Percentiles rank a stretch among this genome's conserved stretches.
phyloP scores from a whole-genome alignment of 2,113 vertebrate genomes.

The Megalops atlanticus region DNA sequence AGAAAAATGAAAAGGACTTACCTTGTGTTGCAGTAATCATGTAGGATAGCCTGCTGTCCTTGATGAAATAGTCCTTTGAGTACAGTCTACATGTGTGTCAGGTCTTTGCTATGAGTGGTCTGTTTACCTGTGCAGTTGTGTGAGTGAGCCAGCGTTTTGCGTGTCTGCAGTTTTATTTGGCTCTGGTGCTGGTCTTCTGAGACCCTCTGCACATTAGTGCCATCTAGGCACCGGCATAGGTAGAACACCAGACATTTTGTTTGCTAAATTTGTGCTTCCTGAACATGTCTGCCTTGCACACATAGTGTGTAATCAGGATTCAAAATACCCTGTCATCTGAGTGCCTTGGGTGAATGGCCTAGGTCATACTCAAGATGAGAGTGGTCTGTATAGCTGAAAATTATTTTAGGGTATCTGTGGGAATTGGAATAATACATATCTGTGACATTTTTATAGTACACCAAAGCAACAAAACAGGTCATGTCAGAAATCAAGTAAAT shows the following conservation, averaged over 20 bases:
- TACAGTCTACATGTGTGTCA: background rate
- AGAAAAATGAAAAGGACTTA: background rate
- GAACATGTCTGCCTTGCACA: background rate
- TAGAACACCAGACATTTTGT: slow-evolving; percentile 31
- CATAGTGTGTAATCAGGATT: background rate
- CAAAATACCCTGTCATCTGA: background rate
- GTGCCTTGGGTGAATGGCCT: background rate
- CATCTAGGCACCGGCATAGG: slow-evolving; percentile 40
- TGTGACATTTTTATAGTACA: too few species aligned
- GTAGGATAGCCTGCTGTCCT: background rate
- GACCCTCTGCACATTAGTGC: slow-evolving; percentile 41
- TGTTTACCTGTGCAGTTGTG: slow-evolving; percentile 38
- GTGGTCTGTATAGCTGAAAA: too few species aligned
- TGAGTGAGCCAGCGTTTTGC: slow-evolving; percentile 34
- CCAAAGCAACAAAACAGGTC: too few species aligned
- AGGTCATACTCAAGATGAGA: too few species aligned
- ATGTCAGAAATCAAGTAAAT: too few species aligned
- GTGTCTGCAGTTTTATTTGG: slow-evolving; percentile 37
- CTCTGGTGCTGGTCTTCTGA: background rate
- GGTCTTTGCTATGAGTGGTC: slow-evolving; percentile 19
- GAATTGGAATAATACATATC: too few species aligned
- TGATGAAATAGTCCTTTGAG: background rate
- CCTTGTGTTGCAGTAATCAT: background rate
- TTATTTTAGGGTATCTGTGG: too few species aligned
- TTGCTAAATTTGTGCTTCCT: slow-evolving; percentile 20